Base-by-base conservation (phyloP, 2,797 vertebrate species). In the Pangasius djambal region DNA sequence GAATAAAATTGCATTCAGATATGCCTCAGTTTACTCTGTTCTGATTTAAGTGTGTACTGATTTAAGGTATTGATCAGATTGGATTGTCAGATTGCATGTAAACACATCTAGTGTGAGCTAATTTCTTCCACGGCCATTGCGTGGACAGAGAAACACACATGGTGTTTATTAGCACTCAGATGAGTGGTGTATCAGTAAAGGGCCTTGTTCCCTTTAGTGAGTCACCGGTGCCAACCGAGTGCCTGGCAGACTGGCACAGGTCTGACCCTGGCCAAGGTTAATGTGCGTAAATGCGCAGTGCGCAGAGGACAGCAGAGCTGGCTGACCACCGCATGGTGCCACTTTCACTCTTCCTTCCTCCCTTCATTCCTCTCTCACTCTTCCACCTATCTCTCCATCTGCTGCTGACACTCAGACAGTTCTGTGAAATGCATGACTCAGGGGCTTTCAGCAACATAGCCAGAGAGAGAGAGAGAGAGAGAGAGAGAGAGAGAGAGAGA, bases 351-450 rank as follows among this genome's bases (percentile, higher is more conserved):
- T 85, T 75, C 61, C 25, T 72, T 86, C 31, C 37, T 87, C 28
- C 48, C 63, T 85, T 77, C 34, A 63, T 82, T 77, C 85, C 84
- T 85, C 84, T 77, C 78, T 87, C 87, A 44, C 85, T 87, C 70
- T 87, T 77, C 72, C 79, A 87, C 12, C 83, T 31, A 82, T 75
- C 72, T 61, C 63, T 44, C 75, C 86, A 78, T 91, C 86, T 92
- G 92, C 91, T 93, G 90, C 94, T 94, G 91, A 92, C 92, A 93
- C 85, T 83, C 88, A 91, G 92, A 92, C 91, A 90, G 87, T 89
- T 93, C 90, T 91, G 91, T 91, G 91, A 92, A 91, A 93, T 85
- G 48, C 93, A 92, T 92, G 94, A 95, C 94, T 96, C 95, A 95
- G 93, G 92, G 88, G 63, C 89, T 88, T 90, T 93, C 93, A 89